Conservation (phyloP, 2,113 vertebrate genomes). For the Seriola dumerili region DNA sequence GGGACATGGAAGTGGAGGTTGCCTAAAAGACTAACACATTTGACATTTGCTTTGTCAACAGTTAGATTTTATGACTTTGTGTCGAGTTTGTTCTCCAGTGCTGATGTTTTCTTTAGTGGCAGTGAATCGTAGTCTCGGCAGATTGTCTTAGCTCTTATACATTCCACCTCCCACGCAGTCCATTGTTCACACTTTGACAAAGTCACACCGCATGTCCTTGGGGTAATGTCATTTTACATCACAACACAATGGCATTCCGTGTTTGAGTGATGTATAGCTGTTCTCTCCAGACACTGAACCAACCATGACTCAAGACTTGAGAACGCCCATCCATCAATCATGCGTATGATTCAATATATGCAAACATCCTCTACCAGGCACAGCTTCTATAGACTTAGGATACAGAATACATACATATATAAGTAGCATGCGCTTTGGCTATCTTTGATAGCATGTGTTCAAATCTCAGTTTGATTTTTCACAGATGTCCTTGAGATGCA, state of each 20-base stretch:
- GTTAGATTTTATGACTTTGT: conserved; percentile 65
- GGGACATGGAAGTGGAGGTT: conserved; percentile 52
- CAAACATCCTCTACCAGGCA: conserved; percentile 17
- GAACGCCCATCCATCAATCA: conserved; percentile 64
- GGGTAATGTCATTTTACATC: conserved; percentile 74
- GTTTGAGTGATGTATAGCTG: conserved; percentile 66
- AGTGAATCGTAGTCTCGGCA: conserved; percentile 52
- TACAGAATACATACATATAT: conserved; percentile 57
- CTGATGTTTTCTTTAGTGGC: conserved; percentile 68
- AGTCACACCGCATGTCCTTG: conserved; percentile 71
- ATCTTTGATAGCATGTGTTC: conserved; percentile 34
- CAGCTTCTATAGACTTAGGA: conserved; percentile 14
- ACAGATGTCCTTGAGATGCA: conserved; percentile 39
- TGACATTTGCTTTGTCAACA: conserved; percentile 79
- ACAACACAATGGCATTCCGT: conserved; percentile 50
- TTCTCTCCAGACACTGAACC: conserved; percentile 50
- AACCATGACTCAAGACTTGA: conserved; percentile 61
- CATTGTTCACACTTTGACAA: conserved; percentile 75
- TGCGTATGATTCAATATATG: conserved; percentile 47
- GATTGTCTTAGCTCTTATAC: conserved; percentile 51
- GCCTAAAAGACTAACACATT: conserved; percentile 60
- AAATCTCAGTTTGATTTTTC: conserved; percentile 33
- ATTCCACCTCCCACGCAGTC: conserved; percentile 58
- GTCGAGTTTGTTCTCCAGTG: conserved; percentile 51
- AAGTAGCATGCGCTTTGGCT: conserved; percentile 24